A percentile compares a stretch with the other conserved stretches of the same genome.
Evolutionary conservation across 2,888 invertebrate species (phyloP).

Genomic region (Erannis defoliaria): DNA sequence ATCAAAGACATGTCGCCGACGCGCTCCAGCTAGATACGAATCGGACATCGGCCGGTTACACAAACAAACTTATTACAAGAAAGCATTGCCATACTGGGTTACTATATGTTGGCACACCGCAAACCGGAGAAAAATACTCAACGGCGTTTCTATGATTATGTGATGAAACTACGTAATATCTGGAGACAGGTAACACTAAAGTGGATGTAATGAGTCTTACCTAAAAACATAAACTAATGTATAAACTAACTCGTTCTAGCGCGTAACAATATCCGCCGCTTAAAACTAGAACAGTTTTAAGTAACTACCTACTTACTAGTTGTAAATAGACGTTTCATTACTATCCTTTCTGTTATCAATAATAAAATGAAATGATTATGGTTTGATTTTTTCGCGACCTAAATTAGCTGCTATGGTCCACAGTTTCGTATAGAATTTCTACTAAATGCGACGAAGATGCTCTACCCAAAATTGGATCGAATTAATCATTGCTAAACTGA

Average conservation of each 20-base stretch:
- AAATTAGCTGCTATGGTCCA: neutral
- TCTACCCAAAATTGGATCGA: neutral
- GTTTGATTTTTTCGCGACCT: neutral
- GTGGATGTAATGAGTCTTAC: too few relatives aligned
- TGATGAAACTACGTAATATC: conserved; percentile 35
- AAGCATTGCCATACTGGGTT: conserved; percentile 37
- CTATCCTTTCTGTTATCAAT: too few relatives aligned
- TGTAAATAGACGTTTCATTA: too few relatives aligned
- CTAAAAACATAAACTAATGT: too few relatives aligned
- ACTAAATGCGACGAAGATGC: neutral
- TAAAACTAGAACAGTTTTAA: too few relatives aligned
- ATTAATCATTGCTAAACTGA: neutral
- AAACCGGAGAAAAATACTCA: conserved; percentile 30
- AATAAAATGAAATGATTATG: neutral
- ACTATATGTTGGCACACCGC: conserved; percentile 19
- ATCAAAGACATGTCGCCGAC: conserved; percentile 27
- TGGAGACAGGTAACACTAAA: neutral
- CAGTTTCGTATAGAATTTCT: neutral
- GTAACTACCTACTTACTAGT: too few relatives aligned
- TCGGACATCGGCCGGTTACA: conserved; percentile 37
- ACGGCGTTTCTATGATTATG: conserved; percentile 24
- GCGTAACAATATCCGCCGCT: too few relatives aligned
- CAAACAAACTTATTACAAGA: conserved; percentile 39
- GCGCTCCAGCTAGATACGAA: conserved; percentile 26
- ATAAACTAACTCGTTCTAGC: too few relatives aligned